Conservation (phyloP, 2,888 invertebrate species). For the Sipha maydis region DNA sequence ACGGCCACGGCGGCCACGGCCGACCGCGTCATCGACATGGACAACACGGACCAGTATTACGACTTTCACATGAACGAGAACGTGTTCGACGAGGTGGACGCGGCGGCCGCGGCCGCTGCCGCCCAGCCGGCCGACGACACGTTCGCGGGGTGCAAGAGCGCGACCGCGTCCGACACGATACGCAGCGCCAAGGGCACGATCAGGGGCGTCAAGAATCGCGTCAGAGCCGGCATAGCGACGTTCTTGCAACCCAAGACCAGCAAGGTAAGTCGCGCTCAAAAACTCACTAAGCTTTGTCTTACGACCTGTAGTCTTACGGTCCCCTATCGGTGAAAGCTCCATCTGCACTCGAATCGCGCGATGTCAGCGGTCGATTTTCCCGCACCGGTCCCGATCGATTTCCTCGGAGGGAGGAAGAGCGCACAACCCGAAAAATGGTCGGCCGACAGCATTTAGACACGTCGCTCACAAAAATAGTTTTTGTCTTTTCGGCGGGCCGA, state of each 20-base stretch:
- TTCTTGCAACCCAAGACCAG: constrained; percentile 82
- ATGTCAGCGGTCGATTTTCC: no score
- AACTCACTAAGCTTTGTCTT: no score
- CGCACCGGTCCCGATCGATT: no score
- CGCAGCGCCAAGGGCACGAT: constrained; percentile 92
- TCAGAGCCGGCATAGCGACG: constrained; percentile 94
- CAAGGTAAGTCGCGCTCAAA: constrained; percentile 74
- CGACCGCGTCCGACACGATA: constrained; percentile 81
- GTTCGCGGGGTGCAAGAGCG: constrained; percentile 80
- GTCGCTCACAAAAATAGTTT: no score
- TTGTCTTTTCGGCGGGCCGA: no score
- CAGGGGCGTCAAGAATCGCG: constrained; percentile 92
- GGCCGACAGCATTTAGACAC: no score
- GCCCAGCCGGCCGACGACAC: constrained; percentile 69
- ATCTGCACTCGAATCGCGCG: no score
- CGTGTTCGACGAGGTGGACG: constrained; percentile 69
- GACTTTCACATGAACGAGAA: constrained; percentile 85
- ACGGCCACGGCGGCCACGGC: constrained; percentile 69
- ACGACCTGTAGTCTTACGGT: no score
- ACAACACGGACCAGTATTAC: constrained; percentile 82
- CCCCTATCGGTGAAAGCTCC: no score
- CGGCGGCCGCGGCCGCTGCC: not conserved
- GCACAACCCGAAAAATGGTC: no score
- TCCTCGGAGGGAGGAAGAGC: no score
- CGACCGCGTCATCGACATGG: constrained; percentile 69